A percentile compares a stretch with the other conserved stretches of the same genome.
Evolutionary conservation across 2,113 vertebrate species (phyloP).

Genomic region (Embiotoca jacksoni): DNA sequence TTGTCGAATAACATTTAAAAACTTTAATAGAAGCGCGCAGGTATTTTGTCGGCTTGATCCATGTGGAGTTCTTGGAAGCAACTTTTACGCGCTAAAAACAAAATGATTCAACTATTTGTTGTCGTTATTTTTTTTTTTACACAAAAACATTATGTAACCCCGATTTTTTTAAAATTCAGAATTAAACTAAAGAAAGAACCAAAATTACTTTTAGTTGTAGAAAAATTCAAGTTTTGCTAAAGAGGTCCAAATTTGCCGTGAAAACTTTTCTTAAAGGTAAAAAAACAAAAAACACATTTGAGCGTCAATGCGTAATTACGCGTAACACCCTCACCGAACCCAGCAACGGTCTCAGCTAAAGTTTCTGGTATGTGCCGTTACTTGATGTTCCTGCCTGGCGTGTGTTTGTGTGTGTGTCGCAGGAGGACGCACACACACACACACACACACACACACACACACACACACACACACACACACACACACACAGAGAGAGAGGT

Average conservation of each 20-base stretch:
- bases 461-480: conserved; percentile 9
- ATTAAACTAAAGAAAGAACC: neutral
- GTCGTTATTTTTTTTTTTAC: too few species aligned
- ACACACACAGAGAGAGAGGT: conserved; percentile 27
- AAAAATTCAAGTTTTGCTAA: neutral
- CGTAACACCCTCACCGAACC: conserved; percentile 29
- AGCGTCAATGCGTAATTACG: conserved; percentile 25
- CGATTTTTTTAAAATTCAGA: too few species aligned
- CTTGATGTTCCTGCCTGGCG: conserved; percentile 74
- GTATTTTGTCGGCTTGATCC: too few species aligned
- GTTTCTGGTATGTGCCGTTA: conserved; percentile 78
- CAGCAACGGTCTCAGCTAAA: conserved; percentile 56
- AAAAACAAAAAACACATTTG: neutral
- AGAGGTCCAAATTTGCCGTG: neutral
- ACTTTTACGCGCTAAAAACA: neutral
- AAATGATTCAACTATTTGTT: neutral
- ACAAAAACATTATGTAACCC: too few species aligned
- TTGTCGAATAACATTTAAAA: too few species aligned
- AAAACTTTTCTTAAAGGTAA: neutral
- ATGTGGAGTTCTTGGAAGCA: neutral
- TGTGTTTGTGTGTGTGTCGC: conserved; percentile 37
- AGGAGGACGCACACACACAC: neutral
- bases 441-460: conserved; percentile 23
- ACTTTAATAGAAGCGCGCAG: too few species aligned
- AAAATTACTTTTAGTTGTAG: neutral